phyloP scores from a whole-genome alignment of 2,888 invertebrate genomes.

The Autographa gamma region DNA sequence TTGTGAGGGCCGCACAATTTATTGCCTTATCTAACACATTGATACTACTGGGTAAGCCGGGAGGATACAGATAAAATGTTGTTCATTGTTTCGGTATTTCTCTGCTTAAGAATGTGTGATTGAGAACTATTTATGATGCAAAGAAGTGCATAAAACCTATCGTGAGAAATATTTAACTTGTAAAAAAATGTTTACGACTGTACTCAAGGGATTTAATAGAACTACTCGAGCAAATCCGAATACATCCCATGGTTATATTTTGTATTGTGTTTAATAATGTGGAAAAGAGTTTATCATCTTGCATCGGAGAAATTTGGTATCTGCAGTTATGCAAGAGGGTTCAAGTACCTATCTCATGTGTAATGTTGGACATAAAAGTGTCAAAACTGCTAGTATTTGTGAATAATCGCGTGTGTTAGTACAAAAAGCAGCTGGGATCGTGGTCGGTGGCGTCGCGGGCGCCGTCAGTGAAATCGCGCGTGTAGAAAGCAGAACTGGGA shows the following conservation, averaged over 20 bases:
- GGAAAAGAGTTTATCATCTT: constrained; percentile 7
- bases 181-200: background rate
- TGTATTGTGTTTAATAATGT: background rate
- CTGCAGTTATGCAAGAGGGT: constrained; percentile 19
- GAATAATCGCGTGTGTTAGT: constrained; percentile 79
- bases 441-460: constrained; percentile 56
- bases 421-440: constrained; percentile 69
- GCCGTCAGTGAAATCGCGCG: constrained; percentile 86
- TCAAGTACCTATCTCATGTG: constrained; percentile 29
- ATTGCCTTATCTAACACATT: constrained; percentile 77
- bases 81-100: constrained; percentile 57
- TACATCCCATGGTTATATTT: background rate
- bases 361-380: constrained; percentile 65
- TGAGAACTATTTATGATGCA: constrained; percentile 28
- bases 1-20: constrained; percentile 82
- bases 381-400: constrained; percentile 74
- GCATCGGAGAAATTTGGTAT: constrained; percentile 8
- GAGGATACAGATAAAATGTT: constrained; percentile 62
- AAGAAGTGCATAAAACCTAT: constrained; percentile 2
- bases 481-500: constrained; percentile 88
- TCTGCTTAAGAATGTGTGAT: constrained; percentile 42
- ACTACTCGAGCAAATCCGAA: background rate
- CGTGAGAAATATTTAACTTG: constrained; percentile 1
- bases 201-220: background rate
- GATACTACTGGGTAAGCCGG: constrained; percentile 66